Percentiles rank a stretch among this genome's conserved stretches.
phyloP scores from a whole-genome alignment of 2,888 invertebrate genomes.

The Nephrotoma appendiculata region DNA sequence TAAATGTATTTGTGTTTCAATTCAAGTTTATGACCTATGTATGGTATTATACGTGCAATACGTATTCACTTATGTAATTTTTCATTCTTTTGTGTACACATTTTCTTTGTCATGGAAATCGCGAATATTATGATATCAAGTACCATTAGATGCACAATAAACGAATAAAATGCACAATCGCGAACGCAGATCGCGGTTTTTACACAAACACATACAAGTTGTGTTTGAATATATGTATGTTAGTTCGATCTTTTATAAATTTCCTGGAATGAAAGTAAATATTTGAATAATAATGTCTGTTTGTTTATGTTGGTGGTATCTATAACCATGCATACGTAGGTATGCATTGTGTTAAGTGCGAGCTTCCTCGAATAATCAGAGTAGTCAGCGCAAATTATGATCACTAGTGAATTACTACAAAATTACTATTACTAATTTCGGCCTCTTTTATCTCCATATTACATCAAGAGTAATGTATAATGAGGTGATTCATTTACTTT shows the following conservation, averaged over 20 bases:
- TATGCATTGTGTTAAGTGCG: background rate
- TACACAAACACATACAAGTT: background rate
- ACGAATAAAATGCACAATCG: background rate
- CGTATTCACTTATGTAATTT: background rate
- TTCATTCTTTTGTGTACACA: background rate
- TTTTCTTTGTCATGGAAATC: background rate
- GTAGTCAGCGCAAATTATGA: background rate
- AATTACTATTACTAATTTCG: background rate
- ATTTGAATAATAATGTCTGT: background rate
- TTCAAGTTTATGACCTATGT: background rate
- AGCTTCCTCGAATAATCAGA: background rate
- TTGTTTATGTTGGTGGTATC: background rate
- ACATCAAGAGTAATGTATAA: background rate
- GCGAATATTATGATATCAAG: background rate
- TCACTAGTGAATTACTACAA: background rate
- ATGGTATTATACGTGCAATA: background rate
- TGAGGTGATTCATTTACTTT: background rate
- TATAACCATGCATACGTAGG: background rate
- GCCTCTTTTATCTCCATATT: background rate
- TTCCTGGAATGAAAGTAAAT: background rate
- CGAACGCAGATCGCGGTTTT: background rate
- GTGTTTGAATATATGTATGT: background rate
- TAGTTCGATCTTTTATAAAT: background rate
- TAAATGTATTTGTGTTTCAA: background rate
- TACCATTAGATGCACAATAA: background rate